Conservation (phyloP, 2,888 invertebrate genomes). For the Platerodrilus igneus region DNA sequence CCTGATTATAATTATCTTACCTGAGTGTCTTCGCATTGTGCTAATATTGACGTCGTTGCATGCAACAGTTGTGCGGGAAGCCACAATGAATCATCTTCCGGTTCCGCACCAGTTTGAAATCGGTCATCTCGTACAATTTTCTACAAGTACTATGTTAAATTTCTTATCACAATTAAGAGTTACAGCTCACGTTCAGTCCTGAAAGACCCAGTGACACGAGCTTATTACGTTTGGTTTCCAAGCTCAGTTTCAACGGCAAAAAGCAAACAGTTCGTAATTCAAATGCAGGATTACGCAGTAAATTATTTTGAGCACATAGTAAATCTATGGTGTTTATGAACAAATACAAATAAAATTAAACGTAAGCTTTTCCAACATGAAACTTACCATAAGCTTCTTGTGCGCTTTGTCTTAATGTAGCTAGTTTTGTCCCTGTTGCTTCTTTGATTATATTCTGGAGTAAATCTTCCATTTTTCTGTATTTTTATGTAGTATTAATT, state of each 20-base stretch:
- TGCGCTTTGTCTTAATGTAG: constrained; percentile 71
- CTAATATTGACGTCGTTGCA: constrained; percentile 74
- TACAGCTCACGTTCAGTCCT: constrained; percentile 76
- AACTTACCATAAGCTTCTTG: constrained; percentile 84
- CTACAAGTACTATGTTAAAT: constrained; percentile 49
- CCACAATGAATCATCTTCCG: constrained; percentile 90
- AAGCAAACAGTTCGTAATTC: constrained; percentile 82
- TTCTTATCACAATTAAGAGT: not conserved
- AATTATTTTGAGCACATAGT: constrained; percentile 70
- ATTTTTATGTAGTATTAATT: no score
- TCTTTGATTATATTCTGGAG: constrained; percentile 80
- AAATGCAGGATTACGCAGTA: constrained; percentile 72
- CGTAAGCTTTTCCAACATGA: not conserved
- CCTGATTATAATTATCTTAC: constrained; percentile 55
- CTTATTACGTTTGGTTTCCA: constrained; percentile 84
- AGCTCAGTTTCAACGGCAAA: constrained; percentile 75
- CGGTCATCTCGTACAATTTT: constrained; percentile 87
- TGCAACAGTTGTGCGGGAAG: constrained; percentile 86
- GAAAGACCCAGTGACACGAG: constrained; percentile 77
- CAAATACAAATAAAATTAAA: not conserved
- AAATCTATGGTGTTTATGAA: constrained; percentile 58
- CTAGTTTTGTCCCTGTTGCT: constrained; percentile 73
- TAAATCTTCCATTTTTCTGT: constrained; percentile 75
- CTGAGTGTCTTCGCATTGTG: constrained; percentile 83
- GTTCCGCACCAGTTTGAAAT: constrained; percentile 85